These are phyloP conservation scores for Bombylius major DNA, from an alignment of 2,888 invertebrate species.

Conservation along the genomic window DNA sequence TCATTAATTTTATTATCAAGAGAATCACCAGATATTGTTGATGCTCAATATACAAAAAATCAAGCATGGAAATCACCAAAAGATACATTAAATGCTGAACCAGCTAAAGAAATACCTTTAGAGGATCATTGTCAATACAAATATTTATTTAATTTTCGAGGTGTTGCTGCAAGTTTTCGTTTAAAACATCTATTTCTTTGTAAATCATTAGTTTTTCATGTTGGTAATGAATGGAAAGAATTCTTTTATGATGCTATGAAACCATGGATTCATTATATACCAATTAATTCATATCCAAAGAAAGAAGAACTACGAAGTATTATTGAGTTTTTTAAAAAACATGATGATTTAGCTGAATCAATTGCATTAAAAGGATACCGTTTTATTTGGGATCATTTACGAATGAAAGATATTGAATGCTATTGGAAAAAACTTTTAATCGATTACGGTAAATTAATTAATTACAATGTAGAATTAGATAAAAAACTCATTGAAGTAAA, in stretches of 20 bases:
- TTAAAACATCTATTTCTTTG: conserved; percentile 91
- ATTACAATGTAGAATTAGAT: conserved; percentile 50
- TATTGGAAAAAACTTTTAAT: conserved; percentile 74
- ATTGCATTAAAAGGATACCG: conserved; percentile 74
- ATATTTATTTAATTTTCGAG: conserved; percentile 91
- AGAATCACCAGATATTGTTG: conserved; percentile 58
- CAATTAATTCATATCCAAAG: conserved; percentile 55
- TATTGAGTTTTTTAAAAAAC: conserved; percentile 58
- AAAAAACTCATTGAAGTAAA: conserved; percentile 43
- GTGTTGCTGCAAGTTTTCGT: conserved; percentile 95
- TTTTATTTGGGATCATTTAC: conserved; percentile 72
- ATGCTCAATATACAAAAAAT: conserved; percentile 94
- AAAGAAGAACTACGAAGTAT: conserved; percentile 58
- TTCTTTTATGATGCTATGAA: conserved; percentile 84
- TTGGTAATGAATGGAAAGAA: conserved; percentile 87
- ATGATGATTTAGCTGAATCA: conserved; percentile 59
- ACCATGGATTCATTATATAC: conserved; percentile 94
- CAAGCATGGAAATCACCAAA: conserved; percentile 96
- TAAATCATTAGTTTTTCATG: conserved; percentile 84
- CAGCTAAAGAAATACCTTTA: conserved; percentile 76
- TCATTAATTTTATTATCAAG: conserved; percentile 71
- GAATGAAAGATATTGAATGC: conserved; percentile 67
- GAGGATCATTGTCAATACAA: conserved; percentile 89
- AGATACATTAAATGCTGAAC: conserved; percentile 75
- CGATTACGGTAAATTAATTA: conserved; percentile 60